phyloP scores from a whole-genome alignment of 1,140 invertebrate genomes.

The Microplitis mediator region DNA sequence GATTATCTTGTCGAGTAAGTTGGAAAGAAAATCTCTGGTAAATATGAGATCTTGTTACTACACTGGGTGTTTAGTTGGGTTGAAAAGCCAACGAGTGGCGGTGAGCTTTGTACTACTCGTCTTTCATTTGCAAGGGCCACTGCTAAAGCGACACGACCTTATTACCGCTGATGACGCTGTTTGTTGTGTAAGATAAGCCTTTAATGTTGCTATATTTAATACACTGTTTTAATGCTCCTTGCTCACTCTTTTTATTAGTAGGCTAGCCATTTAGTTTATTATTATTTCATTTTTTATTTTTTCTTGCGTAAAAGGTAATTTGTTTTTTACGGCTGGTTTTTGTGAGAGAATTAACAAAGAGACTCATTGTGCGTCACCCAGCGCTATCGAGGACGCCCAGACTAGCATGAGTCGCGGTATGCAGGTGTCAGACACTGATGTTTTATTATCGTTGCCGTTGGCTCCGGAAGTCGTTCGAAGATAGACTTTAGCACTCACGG shows the following conservation, averaged over 20 bases:
- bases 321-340: background rate
- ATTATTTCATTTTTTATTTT: no score
- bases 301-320: no score
- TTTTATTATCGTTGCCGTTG: background rate
- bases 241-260: no score
- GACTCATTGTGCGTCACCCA: background rate
- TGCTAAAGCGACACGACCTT: background rate
- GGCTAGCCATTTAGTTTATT: no score
- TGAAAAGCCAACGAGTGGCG: background rate
- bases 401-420: background rate
- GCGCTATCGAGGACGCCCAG: background rate
- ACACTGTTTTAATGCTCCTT: no score
- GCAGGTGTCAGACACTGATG: constrained; percentile 12
- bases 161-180: background rate
- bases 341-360: background rate
- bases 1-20: background rate
- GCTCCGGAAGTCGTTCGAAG: background rate
- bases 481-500: background rate
- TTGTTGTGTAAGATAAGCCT: background rate
- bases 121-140: background rate
- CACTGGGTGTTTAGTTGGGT: background rate
- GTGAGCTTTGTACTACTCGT: background rate
- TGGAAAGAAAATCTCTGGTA: background rate
- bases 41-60: background rate
- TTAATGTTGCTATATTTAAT: no score